phyloP scores from a whole-genome alignment of 2,888 invertebrate species.

The Oligia latruncula region DNA sequence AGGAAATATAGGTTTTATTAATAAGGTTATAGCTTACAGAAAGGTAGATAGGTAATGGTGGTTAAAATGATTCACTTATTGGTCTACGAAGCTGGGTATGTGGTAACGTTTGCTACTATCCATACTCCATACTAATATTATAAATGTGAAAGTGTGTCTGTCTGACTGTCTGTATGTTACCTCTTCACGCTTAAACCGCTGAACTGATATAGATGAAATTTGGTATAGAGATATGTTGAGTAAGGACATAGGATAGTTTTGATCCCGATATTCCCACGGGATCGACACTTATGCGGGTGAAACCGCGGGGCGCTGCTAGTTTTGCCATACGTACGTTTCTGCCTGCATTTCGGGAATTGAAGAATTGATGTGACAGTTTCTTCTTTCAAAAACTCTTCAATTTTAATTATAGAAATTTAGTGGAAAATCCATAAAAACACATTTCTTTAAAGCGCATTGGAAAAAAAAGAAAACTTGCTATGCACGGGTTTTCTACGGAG shows the following conservation, averaged over 20 bases:
- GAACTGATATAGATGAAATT: too few relatives aligned
- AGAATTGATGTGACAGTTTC: not conserved
- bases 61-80: not conserved
- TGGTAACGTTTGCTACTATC: not conserved
- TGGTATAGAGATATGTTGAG: too few relatives aligned
- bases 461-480: not conserved
- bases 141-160: too few relatives aligned
- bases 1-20: constrained; percentile 21
- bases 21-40: not conserved
- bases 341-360: not conserved
- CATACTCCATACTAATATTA: too few relatives aligned
- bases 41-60: not conserved
- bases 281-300: too few relatives aligned
- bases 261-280: too few relatives aligned
- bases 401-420: not conserved
- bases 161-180: too few relatives aligned
- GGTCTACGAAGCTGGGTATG: not conserved
- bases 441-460: too few relatives aligned
- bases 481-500: not conserved
- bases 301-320: too few relatives aligned
- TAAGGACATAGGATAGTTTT: too few relatives aligned
- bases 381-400: not conserved
- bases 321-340: not conserved
- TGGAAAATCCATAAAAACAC: not conserved
- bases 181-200: too few relatives aligned